These are phyloP conservation scores for Archivesica marissinica DNA, from an alignment of 1,140 invertebrate species.

Conservation along the genomic window DNA sequence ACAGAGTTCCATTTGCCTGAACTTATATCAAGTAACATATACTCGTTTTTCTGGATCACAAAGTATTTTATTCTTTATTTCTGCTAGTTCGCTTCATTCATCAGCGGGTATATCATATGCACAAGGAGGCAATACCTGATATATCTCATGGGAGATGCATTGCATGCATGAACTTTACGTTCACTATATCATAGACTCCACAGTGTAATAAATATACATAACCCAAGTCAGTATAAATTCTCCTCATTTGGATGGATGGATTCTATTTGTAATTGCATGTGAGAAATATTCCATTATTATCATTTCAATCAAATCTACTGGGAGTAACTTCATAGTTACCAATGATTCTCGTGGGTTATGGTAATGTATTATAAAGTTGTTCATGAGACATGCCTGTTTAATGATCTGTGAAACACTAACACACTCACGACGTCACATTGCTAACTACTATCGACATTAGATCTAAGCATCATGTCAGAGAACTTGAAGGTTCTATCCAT, in stretches of 20 bases:
- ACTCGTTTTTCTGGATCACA: too few relatives aligned
- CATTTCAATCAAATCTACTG: constrained; percentile 5
- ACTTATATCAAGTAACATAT: too few relatives aligned
- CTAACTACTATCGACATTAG: neutral
- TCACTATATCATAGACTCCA: neutral
- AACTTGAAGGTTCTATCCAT: too few relatives aligned
- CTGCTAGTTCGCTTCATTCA: neutral
- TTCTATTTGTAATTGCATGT: neutral
- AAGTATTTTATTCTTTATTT: too few relatives aligned
- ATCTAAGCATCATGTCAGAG: too few relatives aligned
- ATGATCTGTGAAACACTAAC: neutral
- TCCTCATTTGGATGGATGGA: neutral
- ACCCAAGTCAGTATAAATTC: neutral
- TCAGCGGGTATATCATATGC: neutral
- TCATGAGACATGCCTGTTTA: constrained; percentile 4
- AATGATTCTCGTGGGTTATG: neutral
- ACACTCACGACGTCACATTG: neutral
- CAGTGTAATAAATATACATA: neutral
- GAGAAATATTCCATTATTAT: neutral
- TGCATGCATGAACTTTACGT: neutral
- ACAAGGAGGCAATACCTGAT: neutral
- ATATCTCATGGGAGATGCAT: neutral
- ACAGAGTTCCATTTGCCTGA: too few relatives aligned
- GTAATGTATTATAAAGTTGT: neutral
- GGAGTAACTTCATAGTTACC: neutral